Conservation (phyloP, 2,888 invertebrate genomes). For the Colostygia pectinataria region DNA sequence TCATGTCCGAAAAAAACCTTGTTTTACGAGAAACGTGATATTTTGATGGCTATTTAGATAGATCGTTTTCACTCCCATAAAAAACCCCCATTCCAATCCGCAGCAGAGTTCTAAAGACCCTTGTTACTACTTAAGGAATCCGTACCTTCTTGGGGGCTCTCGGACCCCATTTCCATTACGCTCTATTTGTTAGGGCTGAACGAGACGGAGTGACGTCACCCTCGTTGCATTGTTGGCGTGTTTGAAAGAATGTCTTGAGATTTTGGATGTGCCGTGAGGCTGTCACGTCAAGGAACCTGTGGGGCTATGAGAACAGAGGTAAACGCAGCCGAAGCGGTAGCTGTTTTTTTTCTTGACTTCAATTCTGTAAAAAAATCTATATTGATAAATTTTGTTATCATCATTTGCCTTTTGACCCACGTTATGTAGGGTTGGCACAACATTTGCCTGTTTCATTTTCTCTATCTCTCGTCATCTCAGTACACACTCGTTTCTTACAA, state of each 20-base stretch:
- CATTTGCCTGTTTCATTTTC: too few species aligned
- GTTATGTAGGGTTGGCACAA: too few species aligned
- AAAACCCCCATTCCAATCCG: conserved; percentile 21
- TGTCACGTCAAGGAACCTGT: conserved; percentile 54
- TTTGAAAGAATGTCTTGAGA: conserved; percentile 74
- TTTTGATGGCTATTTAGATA: conserved; percentile 21
- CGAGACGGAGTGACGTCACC: conserved; percentile 39
- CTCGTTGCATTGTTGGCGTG: conserved; percentile 67
- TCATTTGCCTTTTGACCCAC: too few species aligned
- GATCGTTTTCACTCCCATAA: conserved; percentile 23
- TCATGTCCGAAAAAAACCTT: not conserved
- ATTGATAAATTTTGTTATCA: too few species aligned
- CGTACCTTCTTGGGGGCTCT: conserved; percentile 14
- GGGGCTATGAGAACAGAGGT: conserved; percentile 44
- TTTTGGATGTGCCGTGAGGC: conserved; percentile 75
- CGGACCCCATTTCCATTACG: conserved; percentile 36
- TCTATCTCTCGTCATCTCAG: too few species aligned
- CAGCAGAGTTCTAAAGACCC: conserved; percentile 21
- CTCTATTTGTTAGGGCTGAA: conserved; percentile 36
- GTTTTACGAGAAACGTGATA: conserved; percentile 14
- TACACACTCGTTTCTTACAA: too few species aligned
- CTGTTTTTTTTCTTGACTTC: too few species aligned
- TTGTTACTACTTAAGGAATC: conserved; percentile 23
- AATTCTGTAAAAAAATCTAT: too few species aligned
- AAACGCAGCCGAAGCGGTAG: conserved; percentile 5